phyloP scores from a whole-genome alignment of 2,113 vertebrate genomes.

The Pongo abelii region DNA sequence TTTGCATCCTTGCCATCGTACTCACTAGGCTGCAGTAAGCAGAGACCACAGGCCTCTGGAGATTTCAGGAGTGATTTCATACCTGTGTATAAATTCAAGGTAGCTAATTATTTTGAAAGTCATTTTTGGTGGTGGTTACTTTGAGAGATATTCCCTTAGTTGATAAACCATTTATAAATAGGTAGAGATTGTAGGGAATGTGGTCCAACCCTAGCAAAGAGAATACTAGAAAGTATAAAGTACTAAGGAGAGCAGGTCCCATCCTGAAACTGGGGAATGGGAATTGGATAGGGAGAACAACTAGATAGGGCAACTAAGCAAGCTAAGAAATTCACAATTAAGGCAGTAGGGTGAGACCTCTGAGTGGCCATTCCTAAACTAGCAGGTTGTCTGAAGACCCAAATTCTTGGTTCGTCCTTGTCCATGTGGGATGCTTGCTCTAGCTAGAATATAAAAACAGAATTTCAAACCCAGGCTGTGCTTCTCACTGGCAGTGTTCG shows the following conservation, averaged over 20 bases:
- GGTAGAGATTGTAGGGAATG: not conserved
- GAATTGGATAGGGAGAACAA: rapidly evolving
- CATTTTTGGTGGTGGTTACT: not conserved
- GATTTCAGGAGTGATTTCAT: not conserved
- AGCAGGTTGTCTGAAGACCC: not conserved
- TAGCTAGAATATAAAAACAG: not conserved
- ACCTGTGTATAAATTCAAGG: not conserved
- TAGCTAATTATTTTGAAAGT: not conserved
- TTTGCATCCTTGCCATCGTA: not conserved
- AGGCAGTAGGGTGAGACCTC: rapidly evolving
- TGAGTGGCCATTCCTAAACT: not conserved
- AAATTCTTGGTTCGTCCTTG: not conserved
- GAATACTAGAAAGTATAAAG: not conserved
- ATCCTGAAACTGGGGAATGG: not conserved
- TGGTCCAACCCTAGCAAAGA: not conserved
- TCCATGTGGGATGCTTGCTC: not conserved
- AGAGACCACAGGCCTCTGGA: not conserved
- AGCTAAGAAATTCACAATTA: not conserved
- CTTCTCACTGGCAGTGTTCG: not conserved
- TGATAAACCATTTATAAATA: not conserved
- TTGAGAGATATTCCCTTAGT: not conserved
- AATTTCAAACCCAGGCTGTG: not conserved
- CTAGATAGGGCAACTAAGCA: not conserved
- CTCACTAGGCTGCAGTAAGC: not conserved
- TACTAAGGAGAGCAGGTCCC: not conserved